These are phyloP conservation scores for Actinemys pallida DNA, from an alignment of 2,113 vertebrate species.

Conservation along the genomic window DNA sequence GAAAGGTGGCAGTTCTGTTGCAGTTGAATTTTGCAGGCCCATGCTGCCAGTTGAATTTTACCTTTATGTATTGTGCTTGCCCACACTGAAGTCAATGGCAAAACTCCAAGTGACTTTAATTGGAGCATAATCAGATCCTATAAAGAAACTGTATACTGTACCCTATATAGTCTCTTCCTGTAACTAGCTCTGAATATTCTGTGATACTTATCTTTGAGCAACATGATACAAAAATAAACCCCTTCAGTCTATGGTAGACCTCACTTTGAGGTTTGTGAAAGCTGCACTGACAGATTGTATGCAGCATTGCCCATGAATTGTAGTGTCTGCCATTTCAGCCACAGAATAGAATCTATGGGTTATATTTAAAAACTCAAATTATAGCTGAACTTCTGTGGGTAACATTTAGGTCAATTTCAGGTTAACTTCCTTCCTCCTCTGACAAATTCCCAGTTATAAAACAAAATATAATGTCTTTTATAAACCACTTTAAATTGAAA, in stretches of 20 bases:
- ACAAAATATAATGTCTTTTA: conserved; percentile 21
- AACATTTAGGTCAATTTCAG: conserved; percentile 41
- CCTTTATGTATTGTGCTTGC: background rate
- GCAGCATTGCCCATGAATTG: conserved; percentile 8
- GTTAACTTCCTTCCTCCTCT: conserved; percentile 20
- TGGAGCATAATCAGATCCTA: conserved; percentile 16
- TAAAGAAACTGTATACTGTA: conserved; percentile 19
- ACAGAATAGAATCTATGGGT: background rate
- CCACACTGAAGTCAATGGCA: background rate
- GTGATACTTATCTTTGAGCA: conserved; percentile 55
- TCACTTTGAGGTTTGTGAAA: conserved; percentile 64
- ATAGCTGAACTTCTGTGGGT: conserved; percentile 6
- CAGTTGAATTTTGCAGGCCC: background rate
- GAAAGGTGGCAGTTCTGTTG: background rate
- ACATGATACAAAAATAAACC: conserved; percentile 72
- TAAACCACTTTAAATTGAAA: conserved; percentile 3
- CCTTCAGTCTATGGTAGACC: conserved; percentile 56
- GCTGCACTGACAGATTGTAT: conserved; percentile 52
- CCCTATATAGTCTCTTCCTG: conserved; percentile 29
- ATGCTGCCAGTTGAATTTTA: background rate
- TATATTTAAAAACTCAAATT: conserved; percentile 54
- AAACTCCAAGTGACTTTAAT: conserved; percentile 13
- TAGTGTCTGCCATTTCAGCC: background rate
- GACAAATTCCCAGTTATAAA: background rate
- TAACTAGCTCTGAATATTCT: conserved; percentile 54